Percentiles rank a stretch among this genome's conserved stretches.
Conservation (phyloP, 2,113 vertebrate genomes). For the Bujurquina vittata region DNA sequence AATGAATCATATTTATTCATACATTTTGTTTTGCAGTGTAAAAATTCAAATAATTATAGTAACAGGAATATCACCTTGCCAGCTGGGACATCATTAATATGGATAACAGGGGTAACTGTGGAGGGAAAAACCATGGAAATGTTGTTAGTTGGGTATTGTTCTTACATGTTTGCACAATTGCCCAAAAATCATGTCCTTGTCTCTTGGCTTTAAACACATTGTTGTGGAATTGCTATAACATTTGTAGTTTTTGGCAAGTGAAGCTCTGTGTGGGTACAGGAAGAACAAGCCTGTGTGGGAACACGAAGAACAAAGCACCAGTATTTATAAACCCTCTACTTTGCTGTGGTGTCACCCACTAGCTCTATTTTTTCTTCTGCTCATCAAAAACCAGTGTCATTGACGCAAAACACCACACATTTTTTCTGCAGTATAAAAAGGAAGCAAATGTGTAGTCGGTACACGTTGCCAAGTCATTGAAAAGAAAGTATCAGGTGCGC, state of each 20-base stretch:
- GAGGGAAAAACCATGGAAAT: constrained; percentile 10
- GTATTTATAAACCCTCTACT: constrained; percentile 50
- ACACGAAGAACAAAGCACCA: constrained; percentile 22
- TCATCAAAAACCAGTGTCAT: constrained; percentile 29
- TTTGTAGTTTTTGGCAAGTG: constrained; percentile 40
- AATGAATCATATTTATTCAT: constrained; percentile 24
- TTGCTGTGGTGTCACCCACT: constrained; percentile 38
- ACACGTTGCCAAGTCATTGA: background rate
- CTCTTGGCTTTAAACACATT: constrained; percentile 29
- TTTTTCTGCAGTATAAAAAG: background rate
- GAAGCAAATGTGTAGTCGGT: background rate
- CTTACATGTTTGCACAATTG: constrained; percentile 30
- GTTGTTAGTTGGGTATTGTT: constrained; percentile 14
- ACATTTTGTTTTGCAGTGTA: constrained; percentile 16
- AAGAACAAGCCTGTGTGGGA: constrained; percentile 48
- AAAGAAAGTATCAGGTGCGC: background rate
- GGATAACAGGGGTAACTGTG: constrained; percentile 10
- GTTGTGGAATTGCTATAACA: constrained; percentile 31
- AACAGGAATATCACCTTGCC: constrained; percentile 15
- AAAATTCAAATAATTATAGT: constrained; percentile 10
- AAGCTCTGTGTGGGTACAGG: constrained; percentile 38
- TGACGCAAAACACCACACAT: constrained; percentile 24
- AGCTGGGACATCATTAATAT: constrained; percentile 35
- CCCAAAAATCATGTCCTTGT: constrained; percentile 25
- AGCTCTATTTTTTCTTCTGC: constrained; percentile 18